Evolutionary conservation across 2,113 vertebrate species (phyloP).

Genomic region (Suricata suricatta): DNA sequence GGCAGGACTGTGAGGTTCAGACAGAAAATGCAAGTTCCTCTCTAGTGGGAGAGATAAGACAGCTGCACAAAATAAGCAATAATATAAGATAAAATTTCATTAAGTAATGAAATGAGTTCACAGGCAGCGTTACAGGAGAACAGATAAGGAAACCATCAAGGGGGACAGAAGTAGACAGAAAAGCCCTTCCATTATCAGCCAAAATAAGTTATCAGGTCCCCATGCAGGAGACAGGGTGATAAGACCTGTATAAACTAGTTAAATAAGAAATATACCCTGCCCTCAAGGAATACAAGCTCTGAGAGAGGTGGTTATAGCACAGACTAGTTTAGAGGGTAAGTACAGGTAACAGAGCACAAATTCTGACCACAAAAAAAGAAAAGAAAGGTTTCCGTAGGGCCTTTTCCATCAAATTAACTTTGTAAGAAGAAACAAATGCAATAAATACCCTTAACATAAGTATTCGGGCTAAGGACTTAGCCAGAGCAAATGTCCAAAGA

Average conservation of each 20-base stretch:
- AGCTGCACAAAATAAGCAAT: slow-evolving; percentile 44
- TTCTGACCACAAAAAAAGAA: not conserved
- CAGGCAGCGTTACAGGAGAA: not conserved
- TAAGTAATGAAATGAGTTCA: slow-evolving; percentile 65
- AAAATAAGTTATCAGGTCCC: slow-evolving; percentile 49
- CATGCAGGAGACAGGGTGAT: not conserved
- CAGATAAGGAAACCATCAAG: slow-evolving; percentile 50
- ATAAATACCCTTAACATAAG: not conserved
- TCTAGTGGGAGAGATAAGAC: slow-evolving; percentile 14
- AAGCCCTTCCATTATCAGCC: slow-evolving; percentile 34
- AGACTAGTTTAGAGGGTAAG: not conserved
- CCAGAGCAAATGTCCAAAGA: not conserved
- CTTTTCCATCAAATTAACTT: not conserved
- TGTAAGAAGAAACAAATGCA: slow-evolving; percentile 12
- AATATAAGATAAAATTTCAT: slow-evolving; percentile 48
- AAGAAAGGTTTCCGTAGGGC: not conserved
- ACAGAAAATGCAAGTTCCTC: not conserved
- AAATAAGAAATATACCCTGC: slow-evolving; percentile 40
- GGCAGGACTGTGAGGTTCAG: not conserved
- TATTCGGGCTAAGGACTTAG: not conserved
- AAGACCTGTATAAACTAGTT: slow-evolving; percentile 15
- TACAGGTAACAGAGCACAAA: not conserved
- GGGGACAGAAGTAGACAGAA: slow-evolving; percentile 32
- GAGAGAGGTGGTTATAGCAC: not conserved
- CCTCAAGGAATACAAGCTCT: slow-evolving; percentile 33